Evolutionary conservation across 2,797 vertebrate species (phyloP).

Genomic region (Choloepus didactylus): DNA sequence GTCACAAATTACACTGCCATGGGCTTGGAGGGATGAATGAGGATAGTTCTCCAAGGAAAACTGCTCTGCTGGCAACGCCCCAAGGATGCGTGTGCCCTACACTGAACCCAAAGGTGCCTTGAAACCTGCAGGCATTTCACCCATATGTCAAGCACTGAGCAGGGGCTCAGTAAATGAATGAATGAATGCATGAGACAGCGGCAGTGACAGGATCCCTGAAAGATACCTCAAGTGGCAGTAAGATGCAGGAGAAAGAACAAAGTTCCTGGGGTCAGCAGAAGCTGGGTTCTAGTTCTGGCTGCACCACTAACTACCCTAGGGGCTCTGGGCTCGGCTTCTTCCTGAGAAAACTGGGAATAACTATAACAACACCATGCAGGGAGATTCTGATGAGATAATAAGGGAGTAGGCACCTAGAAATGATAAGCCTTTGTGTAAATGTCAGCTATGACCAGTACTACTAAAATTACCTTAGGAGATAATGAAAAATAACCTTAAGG

Average conservation of each 20-base stretch:
- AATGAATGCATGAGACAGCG: background rate
- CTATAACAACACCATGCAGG: background rate
- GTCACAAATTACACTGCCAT: background rate
- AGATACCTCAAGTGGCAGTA: background rate
- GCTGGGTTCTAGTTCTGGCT: background rate
- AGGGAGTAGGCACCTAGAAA: background rate
- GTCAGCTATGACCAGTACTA: background rate
- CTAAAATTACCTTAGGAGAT: background rate
- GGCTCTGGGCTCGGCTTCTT: background rate
- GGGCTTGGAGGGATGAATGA: background rate
- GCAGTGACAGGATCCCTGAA: background rate
- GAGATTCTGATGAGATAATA: background rate
- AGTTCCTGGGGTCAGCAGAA: background rate
- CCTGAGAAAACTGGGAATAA: background rate
- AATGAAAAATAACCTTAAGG: background rate
- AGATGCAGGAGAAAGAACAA: background rate
- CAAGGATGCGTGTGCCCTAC: background rate
- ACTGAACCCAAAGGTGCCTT: background rate
- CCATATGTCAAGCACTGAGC: background rate
- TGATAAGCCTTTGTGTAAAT: background rate
- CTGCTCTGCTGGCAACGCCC: background rate
- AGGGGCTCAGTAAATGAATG: fast-evolving
- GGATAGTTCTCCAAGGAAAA: background rate
- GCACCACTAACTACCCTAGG: background rate
- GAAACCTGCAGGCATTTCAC: background rate